phyloP scores from a whole-genome alignment of 2,113 vertebrate genomes.

The Melanerpes aurifrons region DNA sequence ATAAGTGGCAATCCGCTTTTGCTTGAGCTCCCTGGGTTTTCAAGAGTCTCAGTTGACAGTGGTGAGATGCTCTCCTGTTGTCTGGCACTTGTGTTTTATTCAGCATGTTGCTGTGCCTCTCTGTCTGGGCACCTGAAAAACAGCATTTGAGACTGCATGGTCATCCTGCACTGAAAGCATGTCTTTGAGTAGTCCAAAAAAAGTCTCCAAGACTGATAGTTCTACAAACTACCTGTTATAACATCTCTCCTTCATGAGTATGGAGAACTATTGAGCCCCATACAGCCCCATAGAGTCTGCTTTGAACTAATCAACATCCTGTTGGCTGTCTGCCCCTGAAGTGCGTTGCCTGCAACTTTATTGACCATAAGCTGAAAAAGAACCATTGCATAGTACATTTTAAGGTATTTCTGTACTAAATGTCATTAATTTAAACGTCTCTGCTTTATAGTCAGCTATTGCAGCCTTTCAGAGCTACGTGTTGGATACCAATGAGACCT shows the following conservation, averaged over 20 bases:
- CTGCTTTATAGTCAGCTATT: background rate
- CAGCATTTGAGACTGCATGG: accelerated
- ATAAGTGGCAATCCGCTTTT: background rate
- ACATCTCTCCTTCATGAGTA: background rate
- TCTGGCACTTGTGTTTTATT: background rate
- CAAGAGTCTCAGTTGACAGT: background rate
- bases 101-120: background rate
- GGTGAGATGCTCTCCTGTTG: background rate
- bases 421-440: background rate
- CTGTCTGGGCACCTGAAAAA: background rate
- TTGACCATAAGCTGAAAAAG: background rate
- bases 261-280: no score
- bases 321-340: background rate
- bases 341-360: background rate
- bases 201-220: background rate
- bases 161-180: background rate
- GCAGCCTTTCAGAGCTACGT: background rate
- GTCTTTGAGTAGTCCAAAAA: background rate
- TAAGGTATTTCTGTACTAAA: background rate
- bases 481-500: background rate
- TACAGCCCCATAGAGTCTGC: background rate
- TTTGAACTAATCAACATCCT: no score
- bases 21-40: background rate
- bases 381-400: background rate
- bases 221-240: background rate